Percentiles rank a stretch among this genome's conserved stretches.
These are phyloP conservation scores for Nasonia longicornis DNA, from an alignment of 1,140 invertebrate species.

Conservation along the genomic window DNA sequence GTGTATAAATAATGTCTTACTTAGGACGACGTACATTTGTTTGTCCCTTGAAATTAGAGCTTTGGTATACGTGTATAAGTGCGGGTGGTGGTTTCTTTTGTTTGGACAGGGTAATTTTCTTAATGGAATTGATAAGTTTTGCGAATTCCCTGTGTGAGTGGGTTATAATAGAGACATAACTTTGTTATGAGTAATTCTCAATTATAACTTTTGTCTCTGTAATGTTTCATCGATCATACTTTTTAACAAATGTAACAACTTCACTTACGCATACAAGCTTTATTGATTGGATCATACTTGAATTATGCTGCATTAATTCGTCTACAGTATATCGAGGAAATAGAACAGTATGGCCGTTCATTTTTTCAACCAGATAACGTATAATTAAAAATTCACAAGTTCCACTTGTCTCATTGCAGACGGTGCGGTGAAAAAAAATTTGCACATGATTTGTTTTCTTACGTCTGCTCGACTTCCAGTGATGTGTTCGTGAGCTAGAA, in stretches of 20 bases:
- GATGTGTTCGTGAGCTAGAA: constrained; percentile 19
- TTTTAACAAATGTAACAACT: not conserved
- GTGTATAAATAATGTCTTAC: no score
- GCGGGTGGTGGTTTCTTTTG: no score
- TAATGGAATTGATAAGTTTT: constrained; percentile 20
- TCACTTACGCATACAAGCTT: not conserved
- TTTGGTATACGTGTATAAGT: no score
- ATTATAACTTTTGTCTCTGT: constrained; percentile 5
- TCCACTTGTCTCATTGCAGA: not conserved
- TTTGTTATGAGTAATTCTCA: constrained; percentile 2
- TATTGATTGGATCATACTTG: not conserved
- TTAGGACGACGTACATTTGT: no score
- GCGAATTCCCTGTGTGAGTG: not conserved
- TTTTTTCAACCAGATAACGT: not conserved
- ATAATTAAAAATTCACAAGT: not conserved
- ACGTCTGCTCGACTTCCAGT: not conserved
- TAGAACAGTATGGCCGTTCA: not conserved
- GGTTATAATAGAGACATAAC: constrained; percentile 18
- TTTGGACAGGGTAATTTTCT: not conserved
- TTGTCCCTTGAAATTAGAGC: no score
- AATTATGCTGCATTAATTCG: no score
- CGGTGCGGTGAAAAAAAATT: not conserved
- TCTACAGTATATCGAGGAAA: not conserved
- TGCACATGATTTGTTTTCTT: constrained; percentile 25
- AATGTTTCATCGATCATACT: constrained; percentile 7